These are phyloP conservation scores for Chaenocephalus aceratus DNA, from an alignment of 2,113 vertebrate genomes.

Conservation along the genomic window DNA sequence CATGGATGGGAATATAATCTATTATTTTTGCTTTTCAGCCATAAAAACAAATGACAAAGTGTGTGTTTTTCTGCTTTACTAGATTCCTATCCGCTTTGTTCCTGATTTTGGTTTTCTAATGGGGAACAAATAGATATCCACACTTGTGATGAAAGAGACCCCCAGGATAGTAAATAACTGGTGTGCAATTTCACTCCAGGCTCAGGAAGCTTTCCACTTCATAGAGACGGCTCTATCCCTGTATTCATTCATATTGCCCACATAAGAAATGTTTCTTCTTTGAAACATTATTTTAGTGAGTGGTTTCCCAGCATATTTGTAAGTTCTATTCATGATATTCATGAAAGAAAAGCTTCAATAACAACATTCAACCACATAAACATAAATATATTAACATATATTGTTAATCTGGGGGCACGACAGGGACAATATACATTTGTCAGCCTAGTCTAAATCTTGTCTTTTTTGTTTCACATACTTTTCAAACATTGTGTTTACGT, in stretches of 20 bases:
- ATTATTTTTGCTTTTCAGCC: conserved; percentile 72
- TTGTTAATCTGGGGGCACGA: conserved; percentile 6
- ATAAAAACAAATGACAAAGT: conserved; percentile 67
- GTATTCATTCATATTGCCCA: conserved; percentile 51
- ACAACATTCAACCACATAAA: conserved; percentile 6
- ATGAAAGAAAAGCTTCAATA: neutral
- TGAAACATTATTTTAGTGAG: conserved; percentile 5
- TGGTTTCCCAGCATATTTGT: conserved; percentile 11
- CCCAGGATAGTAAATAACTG: conserved; percentile 66
- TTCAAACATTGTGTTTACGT: neutral
- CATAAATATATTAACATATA: neutral
- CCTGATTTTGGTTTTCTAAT: conserved; percentile 57
- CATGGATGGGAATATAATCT: conserved; percentile 68
- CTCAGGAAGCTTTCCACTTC: conserved; percentile 51
- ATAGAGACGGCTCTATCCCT: conserved; percentile 42
- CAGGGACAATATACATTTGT: conserved; percentile 10
- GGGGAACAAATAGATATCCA: conserved; percentile 78
- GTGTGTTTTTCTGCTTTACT: conserved; percentile 30
- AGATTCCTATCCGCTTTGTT: conserved; percentile 73
- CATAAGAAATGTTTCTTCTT: conserved; percentile 14
- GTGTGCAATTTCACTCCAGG: conserved; percentile 56
- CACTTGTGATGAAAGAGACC: conserved; percentile 70
- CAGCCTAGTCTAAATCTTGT: neutral
- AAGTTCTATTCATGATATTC: conserved; percentile 6
- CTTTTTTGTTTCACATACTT: neutral